phyloP scores from a whole-genome alignment of 2,797 vertebrate species.

The Sparus aurata region DNA sequence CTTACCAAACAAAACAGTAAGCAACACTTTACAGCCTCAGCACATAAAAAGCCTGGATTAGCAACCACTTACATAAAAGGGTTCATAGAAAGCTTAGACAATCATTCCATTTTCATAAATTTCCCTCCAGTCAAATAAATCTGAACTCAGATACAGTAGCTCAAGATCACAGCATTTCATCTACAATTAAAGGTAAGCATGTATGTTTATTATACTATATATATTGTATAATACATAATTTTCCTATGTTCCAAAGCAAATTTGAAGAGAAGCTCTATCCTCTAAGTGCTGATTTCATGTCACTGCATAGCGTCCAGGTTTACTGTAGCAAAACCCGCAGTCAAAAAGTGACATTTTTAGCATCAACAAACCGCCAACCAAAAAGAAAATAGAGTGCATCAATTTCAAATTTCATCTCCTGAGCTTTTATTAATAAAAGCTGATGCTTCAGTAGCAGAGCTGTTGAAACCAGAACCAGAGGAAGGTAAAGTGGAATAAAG shows the following conservation, averaged over 20 bases:
- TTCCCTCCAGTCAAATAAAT: slow-evolving; percentile 24
- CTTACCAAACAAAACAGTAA: neutral
- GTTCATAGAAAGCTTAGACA: slow-evolving; percentile 6
- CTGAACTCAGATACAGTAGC: slow-evolving; percentile 1
- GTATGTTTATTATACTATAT: neutral
- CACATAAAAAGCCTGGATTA: neutral
- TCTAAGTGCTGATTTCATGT: slow-evolving; percentile 5
- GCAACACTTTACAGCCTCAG: neutral
- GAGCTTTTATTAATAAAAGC: slow-evolving; percentile 45
- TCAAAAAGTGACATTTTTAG: slow-evolving; percentile 31
- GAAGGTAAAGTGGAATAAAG: slow-evolving; percentile 58
- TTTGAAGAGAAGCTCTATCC: neutral
- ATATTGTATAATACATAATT: neutral
- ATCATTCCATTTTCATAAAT: neutral
- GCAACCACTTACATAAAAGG: neutral
- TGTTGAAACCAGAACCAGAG: slow-evolving; percentile 68
- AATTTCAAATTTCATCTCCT: slow-evolving; percentile 52
- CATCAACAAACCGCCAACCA: slow-evolving; percentile 46
- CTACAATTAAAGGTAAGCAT: neutral
- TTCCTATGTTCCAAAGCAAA: neutral
- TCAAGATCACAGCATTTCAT: slow-evolving; percentile 10
- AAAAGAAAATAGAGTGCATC: slow-evolving; percentile 59
- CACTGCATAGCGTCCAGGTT: slow-evolving; percentile 3
- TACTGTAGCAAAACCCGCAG: slow-evolving; percentile 13
- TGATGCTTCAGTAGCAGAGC: slow-evolving; percentile 33